A percentile compares a stretch with the other conserved stretches of the same genome.
Conservation (phyloP, 2,888 invertebrate species). For the Erebia ligea region DNA sequence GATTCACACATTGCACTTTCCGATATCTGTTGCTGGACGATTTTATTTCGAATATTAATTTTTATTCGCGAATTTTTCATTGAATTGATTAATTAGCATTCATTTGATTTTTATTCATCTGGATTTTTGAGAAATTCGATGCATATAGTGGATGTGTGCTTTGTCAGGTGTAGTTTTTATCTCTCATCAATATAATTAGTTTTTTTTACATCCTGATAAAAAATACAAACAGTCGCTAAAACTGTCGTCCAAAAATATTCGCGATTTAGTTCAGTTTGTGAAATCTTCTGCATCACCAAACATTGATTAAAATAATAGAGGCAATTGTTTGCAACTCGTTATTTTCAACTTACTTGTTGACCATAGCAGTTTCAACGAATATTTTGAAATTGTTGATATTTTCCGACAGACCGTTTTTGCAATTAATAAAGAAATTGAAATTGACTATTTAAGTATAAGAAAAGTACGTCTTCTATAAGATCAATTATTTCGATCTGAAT, state of each 20-base stretch:
- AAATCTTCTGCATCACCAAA: background rate
- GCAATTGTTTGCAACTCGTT: background rate
- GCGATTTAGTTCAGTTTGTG: background rate
- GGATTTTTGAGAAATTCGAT: background rate
- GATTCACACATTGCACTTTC: slow-evolving; percentile 38
- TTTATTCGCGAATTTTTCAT: slow-evolving; percentile 18
- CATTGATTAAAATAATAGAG: too few relatives aligned
- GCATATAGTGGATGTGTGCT: background rate
- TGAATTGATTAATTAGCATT: background rate
- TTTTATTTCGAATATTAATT: slow-evolving; percentile 25
- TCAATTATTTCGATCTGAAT: background rate
- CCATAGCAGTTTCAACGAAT: background rate
- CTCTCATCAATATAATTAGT: background rate
- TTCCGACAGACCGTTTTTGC: too few relatives aligned
- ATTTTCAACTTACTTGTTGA: background rate
- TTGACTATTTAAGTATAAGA: too few relatives aligned
- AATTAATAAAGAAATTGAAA: too few relatives aligned
- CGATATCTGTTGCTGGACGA: slow-evolving; percentile 31
- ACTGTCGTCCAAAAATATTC: background rate
- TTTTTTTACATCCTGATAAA: background rate
- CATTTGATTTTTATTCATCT: background rate
- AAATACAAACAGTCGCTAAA: background rate
- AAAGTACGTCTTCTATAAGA: background rate
- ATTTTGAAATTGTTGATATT: too few relatives aligned
- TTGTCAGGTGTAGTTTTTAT: background rate